Evolutionary conservation across 2,797 vertebrate species (phyloP), one percentile per base, ranked within the genome.

Genomic region (Carapus acus): DNA sequence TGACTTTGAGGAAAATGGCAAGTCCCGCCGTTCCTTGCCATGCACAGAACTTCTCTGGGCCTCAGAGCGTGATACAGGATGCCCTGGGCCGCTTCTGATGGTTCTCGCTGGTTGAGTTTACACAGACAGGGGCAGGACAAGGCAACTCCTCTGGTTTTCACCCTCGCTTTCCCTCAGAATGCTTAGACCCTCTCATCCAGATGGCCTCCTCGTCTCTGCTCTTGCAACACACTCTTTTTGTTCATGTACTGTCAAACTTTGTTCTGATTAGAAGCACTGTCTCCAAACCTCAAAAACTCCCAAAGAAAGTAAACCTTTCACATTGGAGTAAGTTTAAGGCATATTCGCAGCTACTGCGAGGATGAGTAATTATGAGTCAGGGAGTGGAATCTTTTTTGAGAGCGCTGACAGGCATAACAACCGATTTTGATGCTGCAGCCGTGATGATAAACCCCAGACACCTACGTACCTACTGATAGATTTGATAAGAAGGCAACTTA

Each of bases 351-450:
- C 4, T 49, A 37, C 34, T 48, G 23, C 41, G 27, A 8, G 44
- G 38, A 51, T 48, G 49, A 51, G 40, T 52, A 19, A 50, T 56
- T 49, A 44, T 16, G 19, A 47, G 39, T 52, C 38, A 50, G 47
- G 47, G 23, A 43, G 29, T 27, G 5, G 13, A 52, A 50, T 48
- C 31, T 40, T 19, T 19, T 31, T 21, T 8, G 18, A 38, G 29
- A 19, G 19, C 15, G 24, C 31, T 4, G 1, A 52, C 20, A 45
- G 15, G 36, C 20, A 6, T 34, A 46, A 31, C 2, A 34, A 11
- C 14, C 20, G 19, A 44, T 18, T 40, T 40, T 40, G 8, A 18
- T 8, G 38, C 19, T 40, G 7, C 15, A 41, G 52, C 8, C 50
- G 12, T 48, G 13, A 39, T 43, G 22, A 22, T 24, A 13, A 46